These are phyloP conservation scores for Zaprionus lineosus DNA, from an alignment of 2,888 invertebrate genomes.

Conservation along the genomic window DNA sequence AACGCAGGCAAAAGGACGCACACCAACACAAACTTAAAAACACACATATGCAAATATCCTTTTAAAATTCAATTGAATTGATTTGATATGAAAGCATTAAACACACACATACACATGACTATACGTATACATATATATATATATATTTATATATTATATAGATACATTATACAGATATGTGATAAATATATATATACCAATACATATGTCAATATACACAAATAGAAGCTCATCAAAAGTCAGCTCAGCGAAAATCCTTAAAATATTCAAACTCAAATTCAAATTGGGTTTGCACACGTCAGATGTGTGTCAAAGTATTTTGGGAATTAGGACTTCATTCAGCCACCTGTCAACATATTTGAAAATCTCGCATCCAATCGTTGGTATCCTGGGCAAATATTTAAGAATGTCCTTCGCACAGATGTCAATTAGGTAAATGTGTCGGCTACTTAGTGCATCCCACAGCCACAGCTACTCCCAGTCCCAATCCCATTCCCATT, in stretches of 20 bases:
- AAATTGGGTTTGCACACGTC: constrained; percentile 49
- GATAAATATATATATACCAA: background rate
- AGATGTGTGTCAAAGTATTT: constrained; percentile 49
- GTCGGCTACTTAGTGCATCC: constrained; percentile 57
- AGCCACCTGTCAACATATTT: constrained; percentile 43
- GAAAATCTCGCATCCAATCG: background rate
- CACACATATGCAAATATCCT: background rate
- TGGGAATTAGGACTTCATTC: background rate
- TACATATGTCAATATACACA: constrained; percentile 9
- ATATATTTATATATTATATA: background rate
- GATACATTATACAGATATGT: background rate
- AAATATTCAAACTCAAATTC: constrained; percentile 42
- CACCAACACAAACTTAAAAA: no score
- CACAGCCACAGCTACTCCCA: no score
- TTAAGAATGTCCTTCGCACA: constrained; percentile 41
- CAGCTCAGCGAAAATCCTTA: constrained; percentile 25
- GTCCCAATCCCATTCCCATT: no score
- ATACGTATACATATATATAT: background rate
- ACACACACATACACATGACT: background rate
- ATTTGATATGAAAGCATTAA: no score
- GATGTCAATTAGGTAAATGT: constrained; percentile 73
- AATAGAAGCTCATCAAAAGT: constrained; percentile 19
- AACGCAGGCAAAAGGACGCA: no score
- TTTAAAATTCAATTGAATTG: no score
- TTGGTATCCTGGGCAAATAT: constrained; percentile 44